Base-by-base conservation (phyloP, 2,797 vertebrate genomes). In the Scleropages formosus region DNA sequence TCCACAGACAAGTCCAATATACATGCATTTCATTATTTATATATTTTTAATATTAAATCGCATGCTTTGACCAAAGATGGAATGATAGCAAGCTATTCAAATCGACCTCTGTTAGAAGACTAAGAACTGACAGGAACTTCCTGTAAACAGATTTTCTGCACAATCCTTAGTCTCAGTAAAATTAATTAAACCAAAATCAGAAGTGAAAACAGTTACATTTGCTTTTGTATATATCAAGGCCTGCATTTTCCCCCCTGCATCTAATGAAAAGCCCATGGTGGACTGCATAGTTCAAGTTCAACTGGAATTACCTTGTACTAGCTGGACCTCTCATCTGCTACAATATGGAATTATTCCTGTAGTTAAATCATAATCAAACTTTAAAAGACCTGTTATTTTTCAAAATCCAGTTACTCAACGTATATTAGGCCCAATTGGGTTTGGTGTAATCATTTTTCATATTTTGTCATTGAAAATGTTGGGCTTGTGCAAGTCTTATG, bases 341-440 rank as follows among this genome's bases (percentile, higher is more conserved):
- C 67, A 24, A 13, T 51, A 20, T 16, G 11, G 4, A 56, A 47
- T 22, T 51, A 70, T 70, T 70, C 27, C 47, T 75, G 59, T 53
- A 67, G 61, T 49, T 75, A 75, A 66, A 39, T n/a, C n/a, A n/a
- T n/a, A n/a, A 75, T 75, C 63, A 75, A 75, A 59, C 65, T 67
- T 69, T 56, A 60, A 56, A 49, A 59, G 65, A 60, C 44, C 56
- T 56, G 56, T 72, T 72, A 56, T 53, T 60, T 53, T 72, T 72
- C 16, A 75, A 49, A 20, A 68, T 49, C 74, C 46, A 18, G 39
- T 65, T 75, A 47, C 56, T 75, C 69, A 49, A 46, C 24, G 31
- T 20, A 60, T 58, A 68, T 60, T 58, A 68, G 44, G 58, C 65
- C 53, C 65, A 56, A 51, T 27, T 26, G 15, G 49, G 16, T 22